These are phyloP conservation scores for Bhutanitis thaidina DNA, from an alignment of 2,888 invertebrate species.

Conservation along the genomic window DNA sequence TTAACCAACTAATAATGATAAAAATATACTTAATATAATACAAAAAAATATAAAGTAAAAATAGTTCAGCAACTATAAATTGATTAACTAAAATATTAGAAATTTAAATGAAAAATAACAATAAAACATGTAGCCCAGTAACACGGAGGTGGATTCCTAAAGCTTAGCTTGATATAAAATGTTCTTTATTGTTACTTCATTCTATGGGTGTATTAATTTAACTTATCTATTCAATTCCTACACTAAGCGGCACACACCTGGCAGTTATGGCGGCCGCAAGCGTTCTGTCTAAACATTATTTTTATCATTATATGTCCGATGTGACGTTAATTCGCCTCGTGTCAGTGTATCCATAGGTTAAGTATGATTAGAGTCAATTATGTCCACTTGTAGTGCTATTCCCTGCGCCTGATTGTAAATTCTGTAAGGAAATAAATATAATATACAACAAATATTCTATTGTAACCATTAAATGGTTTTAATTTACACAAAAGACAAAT, in stretches of 20 bases:
- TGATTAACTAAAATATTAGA: constrained; percentile 50
- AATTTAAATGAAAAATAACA: constrained; percentile 49
- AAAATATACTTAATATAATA: constrained; percentile 66
- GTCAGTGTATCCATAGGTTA: constrained; percentile 6
- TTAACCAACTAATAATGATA: constrained; percentile 59
- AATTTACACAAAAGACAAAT: no score
- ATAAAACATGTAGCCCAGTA: constrained; percentile 56
- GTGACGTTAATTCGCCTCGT: constrained; percentile 16
- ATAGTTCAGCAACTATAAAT: constrained; percentile 59
- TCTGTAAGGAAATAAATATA: constrained; percentile 30
- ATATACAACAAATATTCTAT: no score
- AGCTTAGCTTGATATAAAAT: constrained; percentile 65
- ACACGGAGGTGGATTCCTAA: constrained; percentile 62
- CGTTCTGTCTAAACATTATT: constrained; percentile 9
- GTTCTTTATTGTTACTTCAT: constrained; percentile 48
- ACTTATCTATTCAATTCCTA: constrained; percentile 76
- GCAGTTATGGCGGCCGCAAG: constrained; percentile 13
- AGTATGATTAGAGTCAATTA: constrained; percentile 27
- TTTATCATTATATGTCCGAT: constrained; percentile 1
- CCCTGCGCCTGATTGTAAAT: constrained; percentile 26
- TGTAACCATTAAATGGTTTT: no score
- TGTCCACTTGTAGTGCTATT: constrained; percentile 30
- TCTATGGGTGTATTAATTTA: constrained; percentile 70
- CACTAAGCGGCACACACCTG: constrained; percentile 53
- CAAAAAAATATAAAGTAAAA: constrained; percentile 59